Conservation (phyloP, 2,797 vertebrate genomes). For the Atherinosoma microstoma region DNA sequence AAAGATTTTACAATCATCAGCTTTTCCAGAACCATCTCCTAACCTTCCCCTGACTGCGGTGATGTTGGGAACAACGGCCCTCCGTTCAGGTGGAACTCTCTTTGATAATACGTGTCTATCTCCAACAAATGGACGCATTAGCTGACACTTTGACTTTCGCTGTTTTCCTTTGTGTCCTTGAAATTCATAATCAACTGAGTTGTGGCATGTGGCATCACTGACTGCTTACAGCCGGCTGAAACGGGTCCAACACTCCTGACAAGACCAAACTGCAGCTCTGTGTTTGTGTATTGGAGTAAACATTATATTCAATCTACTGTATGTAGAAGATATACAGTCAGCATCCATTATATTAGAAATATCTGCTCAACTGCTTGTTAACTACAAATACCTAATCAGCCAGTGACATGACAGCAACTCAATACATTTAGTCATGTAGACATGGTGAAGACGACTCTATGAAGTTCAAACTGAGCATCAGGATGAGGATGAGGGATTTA, state of each 20-base stretch:
- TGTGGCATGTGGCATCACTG: not conserved
- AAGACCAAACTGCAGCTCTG: not conserved
- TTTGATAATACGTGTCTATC: constrained; percentile 9
- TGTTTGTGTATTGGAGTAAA: not conserved
- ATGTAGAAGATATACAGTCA: too few species aligned
- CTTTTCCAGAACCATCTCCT: constrained; percentile 3
- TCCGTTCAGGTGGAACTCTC: not conserved
- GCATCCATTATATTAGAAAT: too few species aligned
- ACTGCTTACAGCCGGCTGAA: constrained; percentile 3
- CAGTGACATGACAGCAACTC: too few species aligned
- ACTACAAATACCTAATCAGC: too few species aligned
- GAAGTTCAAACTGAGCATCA: too few species aligned
- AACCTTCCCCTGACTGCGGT: not conserved
- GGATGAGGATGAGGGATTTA: too few species aligned
- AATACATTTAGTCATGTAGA: too few species aligned
- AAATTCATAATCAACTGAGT: not conserved
- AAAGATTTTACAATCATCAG: constrained; percentile 39
- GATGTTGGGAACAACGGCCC: not conserved
- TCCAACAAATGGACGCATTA: constrained; percentile 15
- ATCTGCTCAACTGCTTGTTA: too few species aligned
- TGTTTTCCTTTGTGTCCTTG: constrained; percentile 6
- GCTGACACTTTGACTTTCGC: constrained; percentile 1
- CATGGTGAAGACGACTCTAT: too few species aligned
- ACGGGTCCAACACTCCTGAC: not conserved
- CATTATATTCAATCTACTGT: not conserved